Evolutionary conservation across 2,113 vertebrate species (phyloP).

Genomic region (Pterophyllum scalare): DNA sequence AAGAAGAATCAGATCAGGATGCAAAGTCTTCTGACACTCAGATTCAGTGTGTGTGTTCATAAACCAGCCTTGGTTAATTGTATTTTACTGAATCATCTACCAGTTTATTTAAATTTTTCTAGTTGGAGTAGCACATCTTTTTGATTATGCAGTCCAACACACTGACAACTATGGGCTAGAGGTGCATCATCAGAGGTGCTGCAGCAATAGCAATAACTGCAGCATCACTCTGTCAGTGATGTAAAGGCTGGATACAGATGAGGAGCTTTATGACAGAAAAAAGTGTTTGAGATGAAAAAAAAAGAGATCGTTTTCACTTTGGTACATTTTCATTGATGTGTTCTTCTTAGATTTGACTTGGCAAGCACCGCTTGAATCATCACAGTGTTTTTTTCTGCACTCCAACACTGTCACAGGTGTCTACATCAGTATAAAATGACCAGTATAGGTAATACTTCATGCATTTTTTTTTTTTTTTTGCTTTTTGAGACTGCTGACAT

Average conservation of each 20-base stretch:
- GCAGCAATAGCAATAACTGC: background rate
- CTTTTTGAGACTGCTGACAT: slow-evolving; percentile 6
- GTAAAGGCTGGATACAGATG: background rate
- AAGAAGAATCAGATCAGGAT: background rate
- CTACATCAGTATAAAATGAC: background rate
- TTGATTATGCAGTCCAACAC: too few species aligned
- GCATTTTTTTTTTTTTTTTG: fast-evolving
- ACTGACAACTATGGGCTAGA: too few species aligned
- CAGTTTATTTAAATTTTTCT: too few species aligned
- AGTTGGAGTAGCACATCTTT: too few species aligned
- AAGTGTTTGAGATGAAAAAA: too few species aligned
- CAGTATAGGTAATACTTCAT: background rate
- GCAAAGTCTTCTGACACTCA: background rate
- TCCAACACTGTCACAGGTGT: background rate
- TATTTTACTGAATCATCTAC: too few species aligned
- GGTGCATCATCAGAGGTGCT: too few species aligned
- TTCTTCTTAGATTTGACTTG: too few species aligned
- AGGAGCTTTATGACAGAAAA: background rate
- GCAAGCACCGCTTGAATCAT: background rate
- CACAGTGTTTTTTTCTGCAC: background rate
- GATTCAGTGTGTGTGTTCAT: background rate
- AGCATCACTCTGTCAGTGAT: background rate
- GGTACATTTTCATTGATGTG: too few species aligned
- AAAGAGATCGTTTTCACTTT: background rate
- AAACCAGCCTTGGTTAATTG: background rate